Base-by-base conservation (phyloP, 2,113 vertebrate species). In the Oplegnathus fasciatus region DNA sequence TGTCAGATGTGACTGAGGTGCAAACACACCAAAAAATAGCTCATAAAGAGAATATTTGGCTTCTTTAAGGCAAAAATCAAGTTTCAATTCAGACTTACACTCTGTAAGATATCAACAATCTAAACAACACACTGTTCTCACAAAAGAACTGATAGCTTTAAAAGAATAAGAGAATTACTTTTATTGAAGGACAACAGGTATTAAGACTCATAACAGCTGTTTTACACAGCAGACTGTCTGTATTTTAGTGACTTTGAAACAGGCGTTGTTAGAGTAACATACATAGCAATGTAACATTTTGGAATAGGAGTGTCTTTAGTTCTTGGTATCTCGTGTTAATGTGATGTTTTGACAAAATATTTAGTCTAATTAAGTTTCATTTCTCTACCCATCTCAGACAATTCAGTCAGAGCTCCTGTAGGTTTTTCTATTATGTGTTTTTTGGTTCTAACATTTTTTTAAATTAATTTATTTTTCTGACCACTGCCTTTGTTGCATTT, bases 401-500 rank as follows among this genome's bases (percentile, higher is more conserved):
- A 26, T 4, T 73, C 26, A 4, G 20, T 75, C n/a, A 74, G 5
- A 37, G 48, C 40, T 73, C n/a, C 15, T 75, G 18, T 79, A 76
- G 67, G 6, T 80, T 89, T 89, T 83, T 89, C n/a, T 82, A 42
- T 80, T 10, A 14, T 10, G 24, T 64, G 15, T 69, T 74, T 72
- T 70, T 32, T 28, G 54, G 4, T 64, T n/a, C 34, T 30, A 55
- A 18, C 14, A n/a, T 87, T 88, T 87, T 83, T 54, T 68, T 44
- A 80, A 62, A 76, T 72, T 13, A 0, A 40, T 57, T 85, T n/a
- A 22, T 78, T 86, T 90, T 80, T 68, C 50, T 83, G n/a, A 91
- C 86, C 77, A 73, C 67, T 88, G 92, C 91, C 90, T 92, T 92
- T 80, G 15, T 68, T 82, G 64, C 26, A 83, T 80, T 87, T 83